Evolutionary conservation across 1,140 invertebrate species (phyloP), one percentile per base, ranked within the genome.

Genomic region (Gonatopus flavifemur): DNA sequence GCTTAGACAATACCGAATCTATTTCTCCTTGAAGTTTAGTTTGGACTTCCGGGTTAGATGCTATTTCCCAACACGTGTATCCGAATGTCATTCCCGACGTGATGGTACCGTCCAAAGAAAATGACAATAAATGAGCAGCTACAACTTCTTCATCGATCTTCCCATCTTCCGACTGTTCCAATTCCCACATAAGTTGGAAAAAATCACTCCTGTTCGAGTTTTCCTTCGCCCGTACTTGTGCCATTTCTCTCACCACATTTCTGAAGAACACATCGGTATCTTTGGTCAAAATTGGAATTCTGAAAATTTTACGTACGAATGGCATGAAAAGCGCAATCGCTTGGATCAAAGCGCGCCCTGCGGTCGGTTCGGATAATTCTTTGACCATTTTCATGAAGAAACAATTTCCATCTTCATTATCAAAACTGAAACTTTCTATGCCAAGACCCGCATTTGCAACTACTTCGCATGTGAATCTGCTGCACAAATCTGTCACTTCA

Each of bases 381-480:
- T 32, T 55, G 36, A 42, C 70, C 55, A 53, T 67, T 12, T 53
- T 35, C 2, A 31, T 19, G 9, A 62, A 64, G 3, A 52, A 30
- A 10, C 46, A n/a, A 2, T 24, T 12, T 12, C 57, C 28, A 2
- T 37, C 37, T 38, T 49, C 31, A 7, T 59, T 45, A 2, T 15
- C 30, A 37, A 62, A 66, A 31, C 49, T 48, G 16, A 53, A 19
- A 3, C 55, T 57, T 8, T 66, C 45, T 6, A 81, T 62, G 9
- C 78, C 80, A 55, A 82, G 70, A 3, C 74, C 79, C 20, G 70
- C 71, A 42, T 64, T 72, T 4, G 76, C 69, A 8, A 81, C 70
- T 22, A 77, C 72, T 28, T 81, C 79, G 1, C 72, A 71, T 3
- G 79, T 80, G 33, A 68, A 81, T 46, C 70, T 67, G 3, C 67